Percentiles rank a stretch among this genome's conserved stretches.
Conservation (phyloP, 2,888 invertebrate species). For the Oscheius sp. region DNA sequence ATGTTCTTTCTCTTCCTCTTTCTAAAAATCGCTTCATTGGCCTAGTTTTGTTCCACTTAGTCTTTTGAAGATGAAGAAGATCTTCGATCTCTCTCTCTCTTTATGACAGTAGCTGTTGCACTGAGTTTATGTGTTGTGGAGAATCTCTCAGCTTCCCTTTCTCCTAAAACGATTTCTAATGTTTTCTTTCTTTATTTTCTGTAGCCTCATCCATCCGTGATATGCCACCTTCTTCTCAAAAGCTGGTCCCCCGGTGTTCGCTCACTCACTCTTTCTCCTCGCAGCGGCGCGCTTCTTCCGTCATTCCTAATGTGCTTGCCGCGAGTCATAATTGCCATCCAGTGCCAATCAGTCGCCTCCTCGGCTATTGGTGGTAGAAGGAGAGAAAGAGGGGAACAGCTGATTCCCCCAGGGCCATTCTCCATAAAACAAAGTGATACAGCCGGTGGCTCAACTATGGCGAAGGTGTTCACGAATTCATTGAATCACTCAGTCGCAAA, state of each 20-base stretch:
- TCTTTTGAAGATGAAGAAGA: too few species aligned
- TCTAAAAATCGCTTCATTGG: too few species aligned
- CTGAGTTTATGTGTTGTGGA: too few species aligned
- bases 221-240: too few species aligned
- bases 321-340: conserved; percentile 18
- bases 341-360: conserved; percentile 8
- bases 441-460: background rate
- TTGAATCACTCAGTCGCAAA: background rate
- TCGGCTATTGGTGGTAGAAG: background rate
- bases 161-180: too few species aligned
- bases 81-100: too few species aligned
- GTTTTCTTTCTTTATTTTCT: too few species aligned
- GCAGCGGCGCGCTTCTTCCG: conserved; percentile 3
- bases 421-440: background rate
- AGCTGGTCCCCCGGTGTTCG: too few species aligned
- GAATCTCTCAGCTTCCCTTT: too few species aligned
- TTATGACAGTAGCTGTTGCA: too few species aligned
- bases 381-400: background rate
- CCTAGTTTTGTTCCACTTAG: too few species aligned
- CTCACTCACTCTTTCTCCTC: background rate
- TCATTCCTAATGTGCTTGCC: conserved; percentile 12
- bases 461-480: background rate
- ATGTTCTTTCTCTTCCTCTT: too few species aligned
- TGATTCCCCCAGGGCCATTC: background rate
- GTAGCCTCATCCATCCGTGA: background rate